Evolutionary conservation across 2,113 vertebrate species (phyloP).

Genomic region (Urocynchramus pylzowi): DNA sequence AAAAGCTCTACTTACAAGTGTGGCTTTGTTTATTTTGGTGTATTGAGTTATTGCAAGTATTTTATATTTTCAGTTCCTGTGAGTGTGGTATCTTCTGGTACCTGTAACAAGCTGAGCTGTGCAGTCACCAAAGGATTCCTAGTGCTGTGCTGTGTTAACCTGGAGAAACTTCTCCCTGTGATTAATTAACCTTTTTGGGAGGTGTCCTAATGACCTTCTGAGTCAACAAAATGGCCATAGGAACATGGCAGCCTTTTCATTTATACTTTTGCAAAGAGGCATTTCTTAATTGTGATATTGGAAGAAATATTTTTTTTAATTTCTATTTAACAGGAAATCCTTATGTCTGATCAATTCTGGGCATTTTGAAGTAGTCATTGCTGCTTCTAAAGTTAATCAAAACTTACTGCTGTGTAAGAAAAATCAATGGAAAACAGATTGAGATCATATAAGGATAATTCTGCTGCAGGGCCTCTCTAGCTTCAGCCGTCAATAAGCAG

Average conservation of each 20-base stretch:
- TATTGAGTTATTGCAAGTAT: not conserved
- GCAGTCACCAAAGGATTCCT: not conserved
- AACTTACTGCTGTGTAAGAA: slow-evolving; percentile 41
- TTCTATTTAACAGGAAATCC: slow-evolving; percentile 72
- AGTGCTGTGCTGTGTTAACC: not conserved
- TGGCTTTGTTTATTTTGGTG: not conserved
- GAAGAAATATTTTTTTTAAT: slow-evolving; percentile 70
- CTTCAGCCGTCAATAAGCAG: not conserved
- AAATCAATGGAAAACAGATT: slow-evolving; percentile 54
- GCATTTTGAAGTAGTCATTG: slow-evolving; percentile 49
- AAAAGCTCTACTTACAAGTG: not conserved
- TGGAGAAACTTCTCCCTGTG: not conserved
- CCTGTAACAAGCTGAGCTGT: no score
- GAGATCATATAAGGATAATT: slow-evolving; percentile 8
- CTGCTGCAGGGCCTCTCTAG: not conserved
- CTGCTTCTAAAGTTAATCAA: slow-evolving; percentile 58
- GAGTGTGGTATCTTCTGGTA: not conserved
- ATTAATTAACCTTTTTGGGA: not conserved
- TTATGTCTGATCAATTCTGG: slow-evolving; percentile 60
- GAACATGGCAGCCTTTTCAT: not conserved
- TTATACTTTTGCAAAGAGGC: not conserved
- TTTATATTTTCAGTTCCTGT: not conserved
- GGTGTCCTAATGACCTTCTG: not conserved
- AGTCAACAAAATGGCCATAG: not conserved
- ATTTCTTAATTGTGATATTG: slow-evolving; percentile 51